These are phyloP conservation scores for Falco novaeseelandiae DNA, from an alignment of 2,797 vertebrate genomes.

Conservation along the genomic window DNA sequence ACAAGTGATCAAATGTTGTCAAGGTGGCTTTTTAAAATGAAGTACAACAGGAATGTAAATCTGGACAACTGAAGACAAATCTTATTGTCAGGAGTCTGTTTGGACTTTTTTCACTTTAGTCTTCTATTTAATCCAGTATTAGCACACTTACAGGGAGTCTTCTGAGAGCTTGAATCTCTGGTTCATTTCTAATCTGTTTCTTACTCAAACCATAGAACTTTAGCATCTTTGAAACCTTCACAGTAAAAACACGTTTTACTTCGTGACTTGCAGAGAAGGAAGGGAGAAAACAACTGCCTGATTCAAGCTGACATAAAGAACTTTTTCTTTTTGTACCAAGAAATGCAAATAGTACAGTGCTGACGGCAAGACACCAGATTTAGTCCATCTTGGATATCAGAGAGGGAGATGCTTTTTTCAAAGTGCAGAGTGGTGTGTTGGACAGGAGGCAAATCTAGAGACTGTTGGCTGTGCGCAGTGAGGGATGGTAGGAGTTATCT, in stretches of 20 bases:
- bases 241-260: not conserved
- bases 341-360: not conserved
- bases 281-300: not conserved
- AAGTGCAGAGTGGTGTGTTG: not conserved
- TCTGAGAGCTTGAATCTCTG: not conserved
- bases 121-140: not conserved
- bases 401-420: not conserved
- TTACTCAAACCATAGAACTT: not conserved
- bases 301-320: not conserved
- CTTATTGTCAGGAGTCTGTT: not conserved
- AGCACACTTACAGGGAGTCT: not conserved
- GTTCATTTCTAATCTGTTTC: not conserved
- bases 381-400: not conserved
- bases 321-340: not conserved
- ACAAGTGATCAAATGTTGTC: not conserved
- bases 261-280: not conserved
- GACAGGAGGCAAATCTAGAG: not conserved
- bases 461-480: not conserved
- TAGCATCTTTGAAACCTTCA: not conserved
- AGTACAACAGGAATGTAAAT: not conserved
- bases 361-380: not conserved
- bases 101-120: not conserved
- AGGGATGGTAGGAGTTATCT: accelerated
- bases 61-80: not conserved
- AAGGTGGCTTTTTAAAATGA: not conserved